phyloP scores from a whole-genome alignment of 2,888 invertebrate species.

The Pterostichus niger region DNA sequence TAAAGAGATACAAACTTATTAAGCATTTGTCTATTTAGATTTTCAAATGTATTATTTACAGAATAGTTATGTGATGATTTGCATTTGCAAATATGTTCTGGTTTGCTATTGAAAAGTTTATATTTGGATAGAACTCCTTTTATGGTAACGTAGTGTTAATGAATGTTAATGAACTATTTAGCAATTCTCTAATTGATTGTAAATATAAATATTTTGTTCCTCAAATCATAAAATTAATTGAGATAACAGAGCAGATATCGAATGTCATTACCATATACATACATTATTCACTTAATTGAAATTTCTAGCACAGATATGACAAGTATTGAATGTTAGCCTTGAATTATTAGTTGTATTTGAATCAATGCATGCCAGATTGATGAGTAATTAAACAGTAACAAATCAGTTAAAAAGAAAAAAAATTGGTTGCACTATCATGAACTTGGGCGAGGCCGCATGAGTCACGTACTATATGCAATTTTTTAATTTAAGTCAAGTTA shows the following conservation, averaged over 20 bases:
- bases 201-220: constrained; percentile 30
- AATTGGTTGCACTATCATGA: constrained; percentile 53
- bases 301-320: constrained; percentile 56
- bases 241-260: constrained; percentile 49
- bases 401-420: constrained; percentile 51
- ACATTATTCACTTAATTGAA: constrained; percentile 57
- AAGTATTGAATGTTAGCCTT: constrained; percentile 59
- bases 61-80: neutral
- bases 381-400: constrained; percentile 64
- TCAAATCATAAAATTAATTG: constrained; percentile 40
- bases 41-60: constrained; percentile 7
- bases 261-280: constrained; percentile 64
- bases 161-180: constrained; percentile 26
- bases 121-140: constrained; percentile 60
- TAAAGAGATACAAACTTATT: constrained; percentile 71
- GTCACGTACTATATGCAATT: constrained; percentile 54
- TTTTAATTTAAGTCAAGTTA: constrained; percentile 2
- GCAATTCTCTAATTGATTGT: constrained; percentile 21
- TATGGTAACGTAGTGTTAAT: constrained; percentile 60
- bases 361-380: constrained; percentile 52
- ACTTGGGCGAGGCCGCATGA: constrained; percentile 67
- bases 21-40: neutral
- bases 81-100: constrained; percentile 10
- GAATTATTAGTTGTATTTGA: constrained; percentile 42
- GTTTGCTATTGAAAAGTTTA: neutral